A percentile compares a stretch with the other conserved stretches of the same genome.
Conservation (phyloP, 2,888 invertebrate genomes). For the Drosophila imparisetae region DNA sequence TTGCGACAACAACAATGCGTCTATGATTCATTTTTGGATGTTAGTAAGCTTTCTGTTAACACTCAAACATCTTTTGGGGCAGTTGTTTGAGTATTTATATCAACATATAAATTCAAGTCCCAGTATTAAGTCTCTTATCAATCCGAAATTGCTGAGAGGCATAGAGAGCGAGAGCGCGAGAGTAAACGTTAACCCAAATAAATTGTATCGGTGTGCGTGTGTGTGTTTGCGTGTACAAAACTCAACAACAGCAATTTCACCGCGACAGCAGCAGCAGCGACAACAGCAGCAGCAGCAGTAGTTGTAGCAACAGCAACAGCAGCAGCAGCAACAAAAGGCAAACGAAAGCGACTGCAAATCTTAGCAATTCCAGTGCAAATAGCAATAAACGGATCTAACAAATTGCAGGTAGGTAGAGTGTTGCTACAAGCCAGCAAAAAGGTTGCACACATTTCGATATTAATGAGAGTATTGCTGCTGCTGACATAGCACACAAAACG, state of each 20-base stretch:
- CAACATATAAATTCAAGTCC: not conserved
- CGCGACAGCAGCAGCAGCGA: slow-evolving; percentile 52
- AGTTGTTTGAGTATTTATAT: not conserved
- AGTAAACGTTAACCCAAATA: slow-evolving; percentile 43
- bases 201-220: slow-evolving; percentile 26
- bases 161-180: slow-evolving; percentile 11
- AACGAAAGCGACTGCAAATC: slow-evolving; percentile 10
- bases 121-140: slow-evolving; percentile 36
- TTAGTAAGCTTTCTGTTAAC: not conserved
- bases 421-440: not conserved
- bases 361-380: slow-evolving; percentile 13
- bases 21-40: slow-evolving; percentile 5
- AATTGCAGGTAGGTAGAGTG: slow-evolving; percentile 41
- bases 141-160: slow-evolving; percentile 12
- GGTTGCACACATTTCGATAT: slow-evolving; percentile 19
- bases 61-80: no score
- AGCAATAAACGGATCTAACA: slow-evolving; percentile 27
- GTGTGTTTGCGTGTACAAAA: slow-evolving; percentile 21
- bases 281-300: slow-evolving; percentile 39
- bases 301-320: slow-evolving; percentile 17
- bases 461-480: slow-evolving; percentile 63
- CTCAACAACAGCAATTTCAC: slow-evolving; percentile 51
- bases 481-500: slow-evolving; percentile 48
- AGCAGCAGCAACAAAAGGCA: slow-evolving; percentile 33
- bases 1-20: slow-evolving; percentile 22